Base-by-base conservation (phyloP, 2,113 vertebrate genomes). In the Columba janthina region DNA sequence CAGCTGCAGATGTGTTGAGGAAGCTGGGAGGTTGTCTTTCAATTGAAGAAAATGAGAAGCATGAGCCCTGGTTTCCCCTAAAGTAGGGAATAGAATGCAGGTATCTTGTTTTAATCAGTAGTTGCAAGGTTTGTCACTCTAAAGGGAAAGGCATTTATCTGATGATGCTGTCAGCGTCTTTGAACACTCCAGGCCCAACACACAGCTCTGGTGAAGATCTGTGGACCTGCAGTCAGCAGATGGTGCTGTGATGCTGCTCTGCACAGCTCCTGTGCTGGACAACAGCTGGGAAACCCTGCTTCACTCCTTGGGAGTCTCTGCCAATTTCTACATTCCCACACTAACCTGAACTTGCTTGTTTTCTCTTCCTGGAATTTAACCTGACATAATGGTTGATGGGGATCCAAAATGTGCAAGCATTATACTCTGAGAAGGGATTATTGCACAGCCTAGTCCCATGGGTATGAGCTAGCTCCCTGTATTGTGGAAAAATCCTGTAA, bases 201-300 rank as follows among this genome's bases (percentile, higher is more conserved):
- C 4, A 1, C 6, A 31, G 64, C 87, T 15, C 2, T 32, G 78
- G 5, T 17, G 92, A 11, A 40, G 75, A 22, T 6, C 53, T 16
- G 72, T 25, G 77, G 79, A 18, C 29, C 54, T 51, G 74, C 53
- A 40, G 88, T 34, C 95, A 69, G 93, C 91, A 96, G 96, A 84
- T 91, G 95, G 95, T 90, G 96, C 93, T 96, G 89, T 70, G 31
- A 12, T 8, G 69, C 91, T 3, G 36, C 64, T 91, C 73, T 66
- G 8, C 48, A 1, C 40, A 21, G 86, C 53, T 64, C 18, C 2
- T 5, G 1, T 24, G 38, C 24, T 83, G 12, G 17, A 1, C 34
- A 32, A 10, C 38, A 74, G 70, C 54, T 48, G 10, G 0, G 58
- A 40, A 84, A 40, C 11, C 40, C 88, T 53, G 44, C 10, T 0